Evolutionary conservation across 2,797 vertebrate genomes (phyloP).

Genomic region (Parambassis ranga): DNA sequence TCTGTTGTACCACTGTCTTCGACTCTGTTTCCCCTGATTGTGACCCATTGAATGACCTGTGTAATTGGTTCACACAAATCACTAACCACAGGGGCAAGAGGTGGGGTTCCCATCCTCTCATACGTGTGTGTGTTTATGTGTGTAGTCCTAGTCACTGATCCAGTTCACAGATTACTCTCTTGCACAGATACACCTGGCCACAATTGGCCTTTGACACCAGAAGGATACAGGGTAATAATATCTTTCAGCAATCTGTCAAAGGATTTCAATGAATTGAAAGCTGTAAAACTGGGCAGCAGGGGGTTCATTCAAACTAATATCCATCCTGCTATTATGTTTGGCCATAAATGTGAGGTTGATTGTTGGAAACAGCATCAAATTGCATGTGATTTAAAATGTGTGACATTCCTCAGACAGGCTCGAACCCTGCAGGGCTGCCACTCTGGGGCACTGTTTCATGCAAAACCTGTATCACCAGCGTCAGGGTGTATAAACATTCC

Average conservation of each 20-base stretch:
- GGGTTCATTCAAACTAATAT: conserved; percentile 6
- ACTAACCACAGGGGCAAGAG: conserved; percentile 66
- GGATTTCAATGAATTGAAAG: conserved; percentile 1
- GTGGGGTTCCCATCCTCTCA: conserved; percentile 53
- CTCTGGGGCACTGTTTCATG: conserved; percentile 43
- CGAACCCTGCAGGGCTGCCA: conserved; percentile 26
- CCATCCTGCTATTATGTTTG: not conserved
- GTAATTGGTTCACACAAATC: conserved; percentile 78
- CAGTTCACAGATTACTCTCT: conserved; percentile 56
- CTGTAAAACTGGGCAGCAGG: conserved; percentile 8
- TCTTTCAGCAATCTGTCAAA: conserved; percentile 25
- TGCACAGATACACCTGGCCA: conserved; percentile 48
- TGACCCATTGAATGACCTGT: conserved; percentile 78
- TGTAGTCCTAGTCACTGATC: conserved; percentile 38
- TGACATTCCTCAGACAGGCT: conserved; percentile 29
- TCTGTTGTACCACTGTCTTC: conserved; percentile 42
- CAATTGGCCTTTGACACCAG: conserved; percentile 60
- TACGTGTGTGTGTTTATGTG: conserved; percentile 33
- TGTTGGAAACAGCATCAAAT: conserved; percentile 19
- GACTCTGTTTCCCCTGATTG: conserved; percentile 61
- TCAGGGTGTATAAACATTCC: not conserved
- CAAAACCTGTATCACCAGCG: conserved; percentile 1
- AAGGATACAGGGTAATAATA: conserved; percentile 35
- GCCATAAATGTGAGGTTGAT: conserved; percentile 14
- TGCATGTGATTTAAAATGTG: conserved; percentile 12